A percentile compares a stretch with the other conserved stretches of the same genome.
These are phyloP conservation scores for Megaustenia siamemsis DNA, from an alignment of 2,888 invertebrate genomes.

Conservation along the genomic window DNA sequence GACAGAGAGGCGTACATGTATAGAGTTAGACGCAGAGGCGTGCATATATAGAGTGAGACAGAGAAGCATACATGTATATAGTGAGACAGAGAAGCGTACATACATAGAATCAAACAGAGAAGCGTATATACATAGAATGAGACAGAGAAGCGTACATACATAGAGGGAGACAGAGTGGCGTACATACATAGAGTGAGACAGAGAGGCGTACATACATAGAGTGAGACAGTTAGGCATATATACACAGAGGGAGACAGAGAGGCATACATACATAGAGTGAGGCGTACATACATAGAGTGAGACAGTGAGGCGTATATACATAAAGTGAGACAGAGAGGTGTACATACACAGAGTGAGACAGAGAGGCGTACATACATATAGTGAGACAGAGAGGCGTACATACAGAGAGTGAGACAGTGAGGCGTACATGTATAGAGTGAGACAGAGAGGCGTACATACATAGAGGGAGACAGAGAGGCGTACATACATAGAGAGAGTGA, in stretches of 20 bases:
- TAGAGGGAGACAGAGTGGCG: not conserved
- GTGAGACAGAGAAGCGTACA: not conserved
- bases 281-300: not conserved
- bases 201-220: not conserved
- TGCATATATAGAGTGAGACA: not conserved
- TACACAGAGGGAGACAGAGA: not conserved
- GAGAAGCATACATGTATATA: not conserved
- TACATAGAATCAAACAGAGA: not conserved
- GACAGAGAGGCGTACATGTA: not conserved
- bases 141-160: not conserved
- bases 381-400: not conserved
- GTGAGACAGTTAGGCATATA: not conserved
- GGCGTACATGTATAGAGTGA: not conserved
- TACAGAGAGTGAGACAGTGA: not conserved
- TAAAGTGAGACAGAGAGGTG: not conserved
- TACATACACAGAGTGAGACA: not conserved
- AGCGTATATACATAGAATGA: not conserved
- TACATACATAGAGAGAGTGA: not conserved
- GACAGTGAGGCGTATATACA: not conserved
- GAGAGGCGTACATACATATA: not conserved
- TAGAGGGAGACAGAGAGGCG: not conserved
- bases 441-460: conserved; percentile 12
- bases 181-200: not conserved
- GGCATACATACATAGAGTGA: not conserved
- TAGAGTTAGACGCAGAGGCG: not conserved